A percentile compares a stretch with the other conserved stretches of the same genome.
Conservation (phyloP, 2,113 vertebrate species). For the Xenus cinereus region DNA sequence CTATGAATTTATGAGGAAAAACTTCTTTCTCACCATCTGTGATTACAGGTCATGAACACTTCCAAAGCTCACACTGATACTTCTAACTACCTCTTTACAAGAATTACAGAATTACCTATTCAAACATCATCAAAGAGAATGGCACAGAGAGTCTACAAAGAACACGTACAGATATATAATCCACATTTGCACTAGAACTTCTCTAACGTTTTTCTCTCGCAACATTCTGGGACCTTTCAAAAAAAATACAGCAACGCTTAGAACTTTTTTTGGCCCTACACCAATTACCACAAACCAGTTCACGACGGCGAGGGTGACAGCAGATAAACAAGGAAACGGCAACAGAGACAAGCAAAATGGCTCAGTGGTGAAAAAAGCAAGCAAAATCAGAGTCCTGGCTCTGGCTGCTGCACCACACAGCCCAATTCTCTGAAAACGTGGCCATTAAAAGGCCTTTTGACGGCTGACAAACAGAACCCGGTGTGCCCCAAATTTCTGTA, state of each 20-base stretch:
- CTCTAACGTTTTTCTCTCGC: neutral
- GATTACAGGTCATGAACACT: conserved; percentile 42
- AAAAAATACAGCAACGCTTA: neutral
- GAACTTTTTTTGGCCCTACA: neutral
- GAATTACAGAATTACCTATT: conserved; percentile 50
- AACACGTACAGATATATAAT: neutral
- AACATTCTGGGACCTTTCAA: neutral
- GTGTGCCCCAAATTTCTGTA: neutral
- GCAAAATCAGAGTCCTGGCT: neutral
- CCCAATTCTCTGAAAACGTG: neutral
- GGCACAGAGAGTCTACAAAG: neutral
- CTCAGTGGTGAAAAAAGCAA: neutral
- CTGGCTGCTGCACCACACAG: neutral
- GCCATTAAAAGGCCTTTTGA: neutral
- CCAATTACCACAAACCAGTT: neutral
- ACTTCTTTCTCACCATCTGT: neutral
- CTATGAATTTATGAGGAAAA: conserved; percentile 41
- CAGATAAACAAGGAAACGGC: neutral
- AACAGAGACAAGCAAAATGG: neutral
- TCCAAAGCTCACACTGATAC: conserved; percentile 1
- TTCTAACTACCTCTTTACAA: conserved; percentile 5
- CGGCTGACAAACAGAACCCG: neutral
- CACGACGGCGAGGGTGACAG: neutral
- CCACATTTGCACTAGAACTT: neutral
- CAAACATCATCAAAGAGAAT: conserved; percentile 15